phyloP scores from a whole-genome alignment of 2,113 vertebrate genomes.

The Phyllopteryx taeniolatus region DNA sequence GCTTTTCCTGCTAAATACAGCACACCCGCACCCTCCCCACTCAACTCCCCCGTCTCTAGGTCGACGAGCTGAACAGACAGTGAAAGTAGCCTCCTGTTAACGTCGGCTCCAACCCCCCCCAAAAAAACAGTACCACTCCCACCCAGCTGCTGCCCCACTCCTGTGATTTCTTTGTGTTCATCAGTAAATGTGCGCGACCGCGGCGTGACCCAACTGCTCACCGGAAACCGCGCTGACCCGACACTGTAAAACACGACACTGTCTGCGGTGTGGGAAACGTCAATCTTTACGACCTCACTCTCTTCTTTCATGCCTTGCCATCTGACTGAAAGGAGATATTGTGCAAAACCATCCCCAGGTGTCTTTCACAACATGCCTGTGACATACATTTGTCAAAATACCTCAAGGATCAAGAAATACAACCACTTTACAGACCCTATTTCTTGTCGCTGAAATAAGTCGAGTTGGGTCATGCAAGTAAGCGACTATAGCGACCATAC shows the following conservation, averaged over 20 bases:
- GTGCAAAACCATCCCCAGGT: background rate
- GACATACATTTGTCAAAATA: background rate
- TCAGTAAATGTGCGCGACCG: constrained; percentile 52
- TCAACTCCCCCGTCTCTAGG: constrained; percentile 32
- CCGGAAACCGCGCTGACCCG: constrained; percentile 33
- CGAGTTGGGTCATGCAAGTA: too few relatives aligned
- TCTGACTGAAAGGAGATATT: constrained; percentile 8
- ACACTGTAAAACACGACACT: constrained; percentile 37
- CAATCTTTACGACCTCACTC: constrained; percentile 42
- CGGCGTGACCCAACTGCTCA: constrained; percentile 38
- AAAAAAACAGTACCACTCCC: constrained; percentile 8
- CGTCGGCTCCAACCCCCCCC: background rate
- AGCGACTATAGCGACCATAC: too few relatives aligned
- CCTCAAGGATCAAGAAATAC: background rate
- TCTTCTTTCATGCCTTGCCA: constrained; percentile 32
- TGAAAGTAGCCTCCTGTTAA: constrained; percentile 40
- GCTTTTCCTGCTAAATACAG: constrained; percentile 67
- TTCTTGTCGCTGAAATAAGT: too few relatives aligned
- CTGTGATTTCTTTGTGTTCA: constrained; percentile 44
- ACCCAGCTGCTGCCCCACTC: constrained; percentile 40
- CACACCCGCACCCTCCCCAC: constrained; percentile 13
- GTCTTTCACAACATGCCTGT: background rate
- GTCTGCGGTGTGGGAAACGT: constrained; percentile 36
- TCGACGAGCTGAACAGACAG: constrained; percentile 43
- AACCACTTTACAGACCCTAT: too few relatives aligned